These are phyloP conservation scores for Tamias sibiricus DNA, from an alignment of 2,113 vertebrate genomes.

Conservation along the genomic window DNA sequence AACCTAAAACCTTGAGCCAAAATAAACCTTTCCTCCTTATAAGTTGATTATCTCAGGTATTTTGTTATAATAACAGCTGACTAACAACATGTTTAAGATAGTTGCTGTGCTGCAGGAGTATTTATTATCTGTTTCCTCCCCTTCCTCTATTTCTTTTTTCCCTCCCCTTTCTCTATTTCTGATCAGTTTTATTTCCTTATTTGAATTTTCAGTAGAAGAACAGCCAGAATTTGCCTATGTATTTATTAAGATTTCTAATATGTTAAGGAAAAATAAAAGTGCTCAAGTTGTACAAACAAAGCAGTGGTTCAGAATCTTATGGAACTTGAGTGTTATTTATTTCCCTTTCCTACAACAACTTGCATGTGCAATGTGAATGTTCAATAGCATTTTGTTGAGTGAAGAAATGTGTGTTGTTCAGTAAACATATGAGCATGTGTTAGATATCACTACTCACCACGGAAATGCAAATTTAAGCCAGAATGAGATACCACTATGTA, in stretches of 20 bases:
- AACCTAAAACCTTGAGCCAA: neutral
- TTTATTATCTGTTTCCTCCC: neutral
- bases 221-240: neutral
- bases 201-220: neutral
- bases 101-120: neutral
- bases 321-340: neutral
- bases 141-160: conserved; percentile 3
- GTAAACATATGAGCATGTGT: neutral
- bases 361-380: neutral
- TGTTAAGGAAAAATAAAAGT: neutral
- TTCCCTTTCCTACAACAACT: neutral
- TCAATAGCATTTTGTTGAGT: neutral
- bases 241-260: conserved; percentile 8
- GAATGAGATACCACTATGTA: neutral
- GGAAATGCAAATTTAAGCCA: neutral
- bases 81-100: neutral
- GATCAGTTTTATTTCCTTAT: neutral
- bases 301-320: neutral
- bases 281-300: neutral
- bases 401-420: neutral
- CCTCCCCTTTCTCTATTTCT: neutral
- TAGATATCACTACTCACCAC: neutral
- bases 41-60: neutral
- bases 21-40: neutral
- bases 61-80: neutral